These are phyloP conservation scores for Unio pictorum DNA, from an alignment of 2,888 invertebrate species.

Conservation along the genomic window DNA sequence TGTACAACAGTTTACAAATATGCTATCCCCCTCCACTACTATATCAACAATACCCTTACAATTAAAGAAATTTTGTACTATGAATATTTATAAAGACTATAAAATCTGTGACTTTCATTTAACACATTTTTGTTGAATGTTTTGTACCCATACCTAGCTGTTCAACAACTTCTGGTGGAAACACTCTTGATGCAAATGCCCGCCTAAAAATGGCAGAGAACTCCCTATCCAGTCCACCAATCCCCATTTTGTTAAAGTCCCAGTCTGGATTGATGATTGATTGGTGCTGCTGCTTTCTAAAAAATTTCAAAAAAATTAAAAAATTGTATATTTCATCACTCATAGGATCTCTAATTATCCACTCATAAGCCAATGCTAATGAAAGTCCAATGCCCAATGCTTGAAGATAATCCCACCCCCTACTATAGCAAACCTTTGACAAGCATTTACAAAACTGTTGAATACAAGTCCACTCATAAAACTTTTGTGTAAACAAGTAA, in stretches of 20 bases:
- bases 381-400: no score
- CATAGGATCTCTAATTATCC: no score
- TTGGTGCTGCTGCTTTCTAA: slow-evolving; percentile 82
- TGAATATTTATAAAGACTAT: neutral
- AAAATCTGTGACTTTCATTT: neutral
- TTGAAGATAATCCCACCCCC: no score
- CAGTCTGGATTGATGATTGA: slow-evolving; percentile 99
- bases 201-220: slow-evolving; percentile 98
- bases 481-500: no score
- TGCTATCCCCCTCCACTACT: no score
- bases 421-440: no score
- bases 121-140: neutral
- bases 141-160: slow-evolving; percentile 82
- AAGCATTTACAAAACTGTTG: no score
- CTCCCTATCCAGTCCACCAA: slow-evolving; percentile 97
- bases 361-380: no score
- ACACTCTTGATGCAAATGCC: slow-evolving; percentile 98
- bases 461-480: no score
- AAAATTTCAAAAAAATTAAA: slow-evolving; percentile 19
- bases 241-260: slow-evolving; percentile 99
- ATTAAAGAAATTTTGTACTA: neutral
- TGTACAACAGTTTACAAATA: no score
- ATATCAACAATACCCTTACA: neutral
- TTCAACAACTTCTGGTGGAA: slow-evolving; percentile 96
- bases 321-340: neutral